Conservation (phyloP, 30 jellyfish, hydroid and myxozoan species). For the Aurelia sp. region DNA sequence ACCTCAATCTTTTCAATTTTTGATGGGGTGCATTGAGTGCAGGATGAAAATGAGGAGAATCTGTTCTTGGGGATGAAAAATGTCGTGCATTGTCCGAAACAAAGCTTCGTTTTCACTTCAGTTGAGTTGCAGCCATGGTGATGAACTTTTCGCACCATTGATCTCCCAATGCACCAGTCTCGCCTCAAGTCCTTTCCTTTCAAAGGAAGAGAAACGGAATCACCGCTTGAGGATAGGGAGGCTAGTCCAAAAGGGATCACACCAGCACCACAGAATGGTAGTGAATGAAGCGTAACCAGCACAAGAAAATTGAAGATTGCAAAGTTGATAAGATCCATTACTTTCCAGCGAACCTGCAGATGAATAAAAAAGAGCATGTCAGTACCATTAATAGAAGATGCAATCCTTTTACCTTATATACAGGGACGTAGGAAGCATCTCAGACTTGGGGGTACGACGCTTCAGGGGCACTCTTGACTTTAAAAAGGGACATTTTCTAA, state of each 20-base stretch:
- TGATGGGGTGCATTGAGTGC: conserved; percentile 79
- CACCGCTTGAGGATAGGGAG: conserved; percentile 16
- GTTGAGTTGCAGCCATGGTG: conserved; percentile 76
- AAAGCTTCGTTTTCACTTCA: conserved; percentile 70
- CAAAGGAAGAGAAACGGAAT: conserved; percentile 47
- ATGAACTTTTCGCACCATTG: conserved; percentile 58
- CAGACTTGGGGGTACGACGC: no score
- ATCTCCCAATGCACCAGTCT: conserved; percentile 87
- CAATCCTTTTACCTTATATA: no score
- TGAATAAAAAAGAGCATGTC: no score
- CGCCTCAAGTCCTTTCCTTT: conserved; percentile 65
- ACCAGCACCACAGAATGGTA: conserved; percentile 5
- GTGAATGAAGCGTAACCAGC: not conserved
- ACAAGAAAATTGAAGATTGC: no score
- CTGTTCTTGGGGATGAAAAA: conserved; percentile 66
- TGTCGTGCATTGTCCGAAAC: conserved; percentile 88
- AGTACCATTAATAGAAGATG: no score
- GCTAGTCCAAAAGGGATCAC: conserved; percentile 37
- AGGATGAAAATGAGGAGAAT: conserved; percentile 43
- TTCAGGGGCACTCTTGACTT: no score
- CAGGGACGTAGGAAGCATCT: no score
- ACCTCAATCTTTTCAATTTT: conserved; percentile 59
- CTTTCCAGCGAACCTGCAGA: no score
- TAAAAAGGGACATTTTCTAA: no score
- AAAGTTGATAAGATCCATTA: no score